Evolutionary conservation across 2,797 vertebrate species (phyloP), one percentile per base, ranked within the genome.

Genomic region (Gymnodraco acuticeps): DNA sequence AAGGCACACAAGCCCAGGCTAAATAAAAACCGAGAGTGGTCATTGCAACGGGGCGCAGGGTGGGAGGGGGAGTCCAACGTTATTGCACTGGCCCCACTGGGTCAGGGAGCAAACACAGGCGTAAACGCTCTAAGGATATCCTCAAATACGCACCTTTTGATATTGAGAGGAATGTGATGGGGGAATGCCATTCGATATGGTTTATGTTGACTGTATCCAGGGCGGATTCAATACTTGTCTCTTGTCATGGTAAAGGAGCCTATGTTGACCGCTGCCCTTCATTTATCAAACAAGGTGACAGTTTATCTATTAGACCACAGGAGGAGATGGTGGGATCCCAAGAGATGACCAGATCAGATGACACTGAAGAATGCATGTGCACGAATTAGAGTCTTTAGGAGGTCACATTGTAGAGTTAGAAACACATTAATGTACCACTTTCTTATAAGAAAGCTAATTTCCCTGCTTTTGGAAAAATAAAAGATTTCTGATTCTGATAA

Each of bases 201-300:
- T 85, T 55, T 55, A 15, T 75, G 91, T 87, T 84, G 88, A 89
- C 81, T 94, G 94, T 94, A 93, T 93, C 93, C 92, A 83, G 75
- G 92, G 87, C 81, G 71, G 78, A 91, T 91, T 78, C 91, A 92
- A 91, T 94, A 94, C 95, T 87, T 81, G 71, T 86, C 87, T 81
- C 93, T 95, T 94, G 92, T 95, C 92, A 95, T 96, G 96, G 82
- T 94, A 96, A 97, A 91, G 87, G 86, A 43, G 15, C 74, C 68
- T 19, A 16, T 88, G 92, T 91, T 93, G 92, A 93, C 92, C 54
- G 64, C 89, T 89, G 87, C 59, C 90, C 89, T 91, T 90, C 88
- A 91, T 93, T 88, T 88, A 84, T 92, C 93, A 93, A 89, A 92
- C 88, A 89, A 92, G 90, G 82, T 93, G 93, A 93, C 92, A 94